Evolutionary conservation across 2,113 vertebrate species (phyloP), one percentile per base, ranked within the genome.

Genomic region (Sprattus sprattus): DNA sequence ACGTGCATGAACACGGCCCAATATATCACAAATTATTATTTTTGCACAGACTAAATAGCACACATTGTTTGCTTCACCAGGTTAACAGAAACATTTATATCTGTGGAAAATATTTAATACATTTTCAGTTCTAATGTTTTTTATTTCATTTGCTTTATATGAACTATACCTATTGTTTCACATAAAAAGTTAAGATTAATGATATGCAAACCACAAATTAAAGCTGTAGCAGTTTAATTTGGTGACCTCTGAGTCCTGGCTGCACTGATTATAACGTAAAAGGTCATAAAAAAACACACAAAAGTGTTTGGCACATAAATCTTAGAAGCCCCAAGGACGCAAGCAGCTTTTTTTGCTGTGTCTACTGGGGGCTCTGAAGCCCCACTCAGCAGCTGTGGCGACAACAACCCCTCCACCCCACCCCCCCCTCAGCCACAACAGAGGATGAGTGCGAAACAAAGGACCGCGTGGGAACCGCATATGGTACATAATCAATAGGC

Each of bases 401-500:
- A 20, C 85, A 18, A 71, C 86, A 86, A 83, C 85, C 85, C 80
- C 84, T 82, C 67, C 81, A 81, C 45, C 47, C 13, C 84, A 13
- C 52, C 86, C 47, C 50, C 86, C 84, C 89, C 89, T 82, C 87
- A 39, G 45, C 84, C 84, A 88, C 83, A 84, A 85, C 60, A 67
- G 75, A 81, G 28, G 32, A 85, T 78, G 81, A 84, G 83, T 83
- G 67, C 60, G 86, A 78, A 81, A 87, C 86, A 90, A 90, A 89
- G 84, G 91, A 92, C 82, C 86, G 71, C 83, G 87, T 87, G 85
- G 90, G 87, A 86, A 87, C 88, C 82, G 83, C 85, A 88, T 88
- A 83, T 86, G 88, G 85, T 91, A 85, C 83, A 88, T 85, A 90
- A 93, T 94, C 93, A 93, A 93, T 93, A 93, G 25, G 85, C 88